Evolutionary conservation across 1,140 invertebrate genomes (phyloP), one percentile per base, ranked within the genome.

Genomic region (Asobara japonica): DNA sequence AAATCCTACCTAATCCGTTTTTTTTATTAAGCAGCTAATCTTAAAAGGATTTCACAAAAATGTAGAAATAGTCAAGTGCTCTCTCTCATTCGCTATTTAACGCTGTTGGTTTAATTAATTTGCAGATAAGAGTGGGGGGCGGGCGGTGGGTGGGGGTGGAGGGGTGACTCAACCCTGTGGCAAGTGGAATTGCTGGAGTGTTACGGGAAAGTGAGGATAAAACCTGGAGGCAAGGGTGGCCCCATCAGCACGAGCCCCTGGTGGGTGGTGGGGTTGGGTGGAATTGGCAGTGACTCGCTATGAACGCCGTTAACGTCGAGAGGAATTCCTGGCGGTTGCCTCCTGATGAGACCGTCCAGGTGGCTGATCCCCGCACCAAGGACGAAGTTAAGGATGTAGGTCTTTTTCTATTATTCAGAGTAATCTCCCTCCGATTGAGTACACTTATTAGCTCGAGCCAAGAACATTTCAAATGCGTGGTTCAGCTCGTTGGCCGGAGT

Each of bases 271-370:
- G 72, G 71, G 68, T 65, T 51, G 36, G 60, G 48, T 36, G 69
- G 33, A 25, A 70, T 30, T 36, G 69, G 68, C 66, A 72, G 71
- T 25, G 67, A 62, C 65, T 80, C 84, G 88, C 85, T 87, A 95
- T 95, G 94, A 94, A 95, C 90, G 92, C 93, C 89, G 91, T 92
- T 82, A 91, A 92, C 88, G 89, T 94, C 85, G 94, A 95, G 89
- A 92, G 93, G 84, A 92, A 91, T 80, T 94, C 93, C 80, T 95
- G 94, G 94, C 92, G 94, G 86, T 89, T 95, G 84, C 94, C 94
- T 84, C 94, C 94, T 77, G 94, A 95, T 89, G 94, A 95, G 89
- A 95, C 94, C 76, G 90, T 95, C 77, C 94, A 95, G 88, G 94
- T 95, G 83, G 93, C 92, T 87, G 94, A 94, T 89, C 92, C 93